Conservation (phyloP, 35 echinoderm and acorn worm species). For the Strongylocentrotus purpuratus region DNA sequence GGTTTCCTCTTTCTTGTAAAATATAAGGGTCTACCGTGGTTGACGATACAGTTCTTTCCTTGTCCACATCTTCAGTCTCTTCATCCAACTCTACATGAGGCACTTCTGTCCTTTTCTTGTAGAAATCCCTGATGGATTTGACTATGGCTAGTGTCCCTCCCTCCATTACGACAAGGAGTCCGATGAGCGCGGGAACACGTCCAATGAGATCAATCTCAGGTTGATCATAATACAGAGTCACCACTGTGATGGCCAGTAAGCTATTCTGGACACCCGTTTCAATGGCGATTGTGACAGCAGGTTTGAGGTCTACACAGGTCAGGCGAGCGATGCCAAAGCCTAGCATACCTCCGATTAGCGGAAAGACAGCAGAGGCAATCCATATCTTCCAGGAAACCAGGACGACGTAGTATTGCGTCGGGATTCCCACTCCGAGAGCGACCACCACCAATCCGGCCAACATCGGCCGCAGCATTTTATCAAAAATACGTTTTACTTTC, state of each 20-base stretch:
- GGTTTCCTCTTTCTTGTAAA: not conserved
- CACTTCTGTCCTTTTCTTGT: constrained; percentile 33
- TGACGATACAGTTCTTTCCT: not conserved
- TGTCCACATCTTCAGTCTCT: not conserved
- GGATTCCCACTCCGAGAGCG: constrained; percentile 39
- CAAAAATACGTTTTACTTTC: constrained; percentile 43
- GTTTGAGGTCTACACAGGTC: constrained; percentile 52
- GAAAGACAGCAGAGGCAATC: constrained; percentile 34
- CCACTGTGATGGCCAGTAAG: constrained; percentile 58
- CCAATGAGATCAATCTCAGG: constrained; percentile 66
- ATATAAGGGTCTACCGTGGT: not conserved
- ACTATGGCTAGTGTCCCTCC: constrained; percentile 19
- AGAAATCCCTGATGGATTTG: not conserved
- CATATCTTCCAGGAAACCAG: constrained; percentile 44
- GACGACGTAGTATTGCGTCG: constrained; percentile 60
- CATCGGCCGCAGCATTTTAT: constrained; percentile 59
- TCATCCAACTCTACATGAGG: constrained; percentile 36
- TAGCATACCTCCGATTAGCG: constrained; percentile 55
- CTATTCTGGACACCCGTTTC: constrained; percentile 79
- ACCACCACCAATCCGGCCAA: constrained; percentile 47
- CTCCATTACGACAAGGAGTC: constrained; percentile 55
- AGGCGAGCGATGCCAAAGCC: constrained; percentile 57
- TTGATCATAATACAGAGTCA: constrained; percentile 60
- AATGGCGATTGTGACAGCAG: constrained; percentile 63
- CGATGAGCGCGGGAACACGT: constrained; percentile 50